Percentiles rank a stretch among this genome's conserved stretches.
phyloP scores from a whole-genome alignment of 2,113 vertebrate genomes.

The Dasyurus viverrinus region DNA sequence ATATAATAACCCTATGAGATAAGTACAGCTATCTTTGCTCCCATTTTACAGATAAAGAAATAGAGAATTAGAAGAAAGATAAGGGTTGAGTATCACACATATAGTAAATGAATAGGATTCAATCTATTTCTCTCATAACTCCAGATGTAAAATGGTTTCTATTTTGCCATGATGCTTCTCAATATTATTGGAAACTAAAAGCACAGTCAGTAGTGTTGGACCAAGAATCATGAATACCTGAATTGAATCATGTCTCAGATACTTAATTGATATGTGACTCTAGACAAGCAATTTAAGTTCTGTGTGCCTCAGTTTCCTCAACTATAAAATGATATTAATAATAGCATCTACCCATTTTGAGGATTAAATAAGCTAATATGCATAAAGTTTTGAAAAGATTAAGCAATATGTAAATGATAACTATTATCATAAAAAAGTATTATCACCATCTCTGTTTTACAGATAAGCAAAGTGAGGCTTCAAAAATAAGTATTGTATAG shows the following conservation, averaged over 20 bases:
- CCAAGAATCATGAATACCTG: background rate
- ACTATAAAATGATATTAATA: background rate
- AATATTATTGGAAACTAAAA: background rate
- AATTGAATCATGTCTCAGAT: background rate
- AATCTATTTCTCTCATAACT: background rate
- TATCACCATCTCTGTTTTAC: background rate
- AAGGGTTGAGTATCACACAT: background rate
- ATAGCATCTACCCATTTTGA: background rate
- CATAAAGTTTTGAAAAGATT: background rate
- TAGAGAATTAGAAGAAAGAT: background rate
- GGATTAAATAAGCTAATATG: background rate
- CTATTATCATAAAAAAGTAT: background rate
- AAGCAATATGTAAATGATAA: background rate
- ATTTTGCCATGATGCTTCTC: background rate
- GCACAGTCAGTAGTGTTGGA: background rate
- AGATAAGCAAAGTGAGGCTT: background rate
- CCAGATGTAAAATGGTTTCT: background rate
- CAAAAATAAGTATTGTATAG: background rate
- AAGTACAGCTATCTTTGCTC: background rate
- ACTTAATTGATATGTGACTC: background rate
- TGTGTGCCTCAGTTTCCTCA: background rate
- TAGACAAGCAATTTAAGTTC: background rate
- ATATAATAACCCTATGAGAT: background rate
- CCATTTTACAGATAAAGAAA: background rate
- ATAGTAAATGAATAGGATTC: background rate